Base-by-base conservation (phyloP, 1,140 invertebrate species). In the Solenopsis invicta region DNA sequence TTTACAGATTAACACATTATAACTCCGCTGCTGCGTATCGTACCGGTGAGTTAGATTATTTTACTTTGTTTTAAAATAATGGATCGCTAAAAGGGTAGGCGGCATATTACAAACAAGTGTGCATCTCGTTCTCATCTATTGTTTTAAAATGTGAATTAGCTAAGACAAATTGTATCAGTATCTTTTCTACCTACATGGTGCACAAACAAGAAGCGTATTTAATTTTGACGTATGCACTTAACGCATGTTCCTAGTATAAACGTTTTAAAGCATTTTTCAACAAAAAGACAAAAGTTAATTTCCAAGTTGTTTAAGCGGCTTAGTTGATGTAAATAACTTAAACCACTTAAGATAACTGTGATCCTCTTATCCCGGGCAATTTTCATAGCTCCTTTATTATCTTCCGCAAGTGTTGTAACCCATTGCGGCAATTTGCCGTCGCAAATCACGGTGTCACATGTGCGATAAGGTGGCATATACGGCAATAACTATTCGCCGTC, bases 311-410 rank as follows among this genome's bases (percentile, higher is more conserved):
- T 45, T 50, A 75, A 84, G 80, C 80, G 80, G 69, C 56, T 84
- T 84, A 84, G 54, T 6, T 24, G 41, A 82, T 82, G 80, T 84
- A 74, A 84, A 84, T 84, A 84, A 84, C 41, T 84, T 74, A 74
- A 75, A 75, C 24, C 80, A 75, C 80, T 74, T 61, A 75, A 75
- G 69, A 75, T 84, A 84, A 75, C 69, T 34, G 69, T 62, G 67
- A 84, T 84, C 69, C 80, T 84, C 80, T 84, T 84, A 82, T 82
- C 69, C 54, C 52, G 29, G 24, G 69, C 69, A 74, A 62, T 84
- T 74, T 74, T 84, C 80, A 84, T 84, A 84, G 62, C 62, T 75
- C 69, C 71, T 74, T 84, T 75, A 84, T 84, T 84, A 84, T 84
- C 80, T 84, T 24, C 10, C 34, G 67, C 13, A 54, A 72, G 69